phyloP scores from a whole-genome alignment of 2,113 vertebrate species.

The cat (Felis catus) region F.catus_Fca126_mat1.0 CM031417.1:107952501-107953000 shows the following conservation, averaged over 20 bases:
- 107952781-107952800: neutral
- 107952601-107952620: slow-evolving; percentile 2
- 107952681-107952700: neutral
- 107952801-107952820: neutral
- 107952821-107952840: neutral
- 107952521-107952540: slow-evolving; percentile 53
- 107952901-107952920: neutral
- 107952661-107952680: neutral
- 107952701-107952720: neutral
- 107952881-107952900: too few species aligned
- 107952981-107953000: slow-evolving; percentile 73
- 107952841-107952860: neutral
- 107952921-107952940: neutral
- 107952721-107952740: neutral
- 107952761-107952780: neutral
- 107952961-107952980: neutral
- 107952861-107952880: neutral
- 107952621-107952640: neutral
- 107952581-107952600: slow-evolving; percentile 1
- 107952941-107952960: slow-evolving; percentile 43
- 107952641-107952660: neutral
- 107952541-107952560: neutral
- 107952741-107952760: neutral
- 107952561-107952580: neutral
- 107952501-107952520: neutral